A percentile compares a stretch with the other conserved stretches of the same genome.
Evolutionary conservation across 2,888 invertebrate species (phyloP).

Genomic region (Campoplex capitator): DNA sequence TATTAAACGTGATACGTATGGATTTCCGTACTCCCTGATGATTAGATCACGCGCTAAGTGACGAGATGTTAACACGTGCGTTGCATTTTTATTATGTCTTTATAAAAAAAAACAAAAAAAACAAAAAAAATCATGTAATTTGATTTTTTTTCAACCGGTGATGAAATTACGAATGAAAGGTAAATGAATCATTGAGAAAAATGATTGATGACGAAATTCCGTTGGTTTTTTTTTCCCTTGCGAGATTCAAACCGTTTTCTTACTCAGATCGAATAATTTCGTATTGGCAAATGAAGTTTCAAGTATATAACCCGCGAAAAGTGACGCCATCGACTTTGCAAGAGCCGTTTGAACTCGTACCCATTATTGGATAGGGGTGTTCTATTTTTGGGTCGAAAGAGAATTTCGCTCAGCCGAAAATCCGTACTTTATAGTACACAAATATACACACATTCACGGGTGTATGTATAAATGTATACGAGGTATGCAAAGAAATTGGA

Average conservation of each 20-base stretch:
- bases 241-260: neutral
- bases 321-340: slow-evolving; percentile 42
- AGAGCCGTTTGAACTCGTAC: slow-evolving; percentile 25
- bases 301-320: slow-evolving; percentile 29
- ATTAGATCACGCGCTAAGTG: slow-evolving; percentile 49
- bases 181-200: too few relatives aligned
- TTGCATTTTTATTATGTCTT: slow-evolving; percentile 7
- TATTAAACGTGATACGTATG: slow-evolving; percentile 21
- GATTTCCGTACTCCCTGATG: slow-evolving; percentile 49
- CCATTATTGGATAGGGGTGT: slow-evolving; percentile 40
- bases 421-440: neutral
- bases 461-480: neutral
- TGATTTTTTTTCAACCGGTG: neutral
- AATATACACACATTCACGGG: neutral
- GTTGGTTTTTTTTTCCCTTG: too few relatives aligned
- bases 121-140: too few relatives aligned
- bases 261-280: neutral
- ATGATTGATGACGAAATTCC: too few relatives aligned
- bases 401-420: slow-evolving; percentile 19
- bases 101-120: neutral
- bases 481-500: neutral
- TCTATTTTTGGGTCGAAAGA: slow-evolving; percentile 46
- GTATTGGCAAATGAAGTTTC: slow-evolving; percentile 17
- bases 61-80: slow-evolving; percentile 17
- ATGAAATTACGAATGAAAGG: neutral